Evolutionary conservation across 2,888 invertebrate species (phyloP).

Genomic region (Blera fallax): DNA sequence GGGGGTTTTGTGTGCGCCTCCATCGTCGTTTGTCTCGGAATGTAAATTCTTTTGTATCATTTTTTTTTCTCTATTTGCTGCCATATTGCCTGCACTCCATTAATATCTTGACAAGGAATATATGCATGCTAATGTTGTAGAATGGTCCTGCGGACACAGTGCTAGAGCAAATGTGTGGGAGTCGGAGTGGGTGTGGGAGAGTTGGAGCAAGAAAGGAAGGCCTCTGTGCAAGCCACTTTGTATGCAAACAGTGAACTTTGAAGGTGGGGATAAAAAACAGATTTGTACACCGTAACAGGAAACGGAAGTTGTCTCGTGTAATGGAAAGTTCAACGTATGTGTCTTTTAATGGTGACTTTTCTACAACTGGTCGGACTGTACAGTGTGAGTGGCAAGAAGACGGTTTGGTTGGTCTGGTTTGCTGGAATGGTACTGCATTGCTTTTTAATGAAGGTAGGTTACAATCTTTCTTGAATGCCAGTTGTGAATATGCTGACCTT

Average conservation of each 20-base stretch:
- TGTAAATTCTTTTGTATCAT: slow-evolving; percentile 12
- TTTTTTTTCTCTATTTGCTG: slow-evolving; percentile 5
- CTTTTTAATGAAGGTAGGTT: no score
- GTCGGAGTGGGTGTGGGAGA: not conserved
- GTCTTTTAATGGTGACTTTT: slow-evolving; percentile 5
- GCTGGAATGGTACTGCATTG: no score
- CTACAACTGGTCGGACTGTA: not conserved
- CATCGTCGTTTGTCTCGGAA: slow-evolving; percentile 20
- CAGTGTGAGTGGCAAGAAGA: slow-evolving; percentile 10
- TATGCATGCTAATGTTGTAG: slow-evolving; percentile 35
- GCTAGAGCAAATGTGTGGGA: not conserved
- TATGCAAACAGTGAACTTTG: slow-evolving; percentile 50
- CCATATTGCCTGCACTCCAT: slow-evolving; percentile 55
- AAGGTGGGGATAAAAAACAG: slow-evolving; percentile 50
- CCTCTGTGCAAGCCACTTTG: slow-evolving; percentile 37
- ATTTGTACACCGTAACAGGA: slow-evolving; percentile 59
- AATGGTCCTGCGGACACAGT: slow-evolving; percentile 5
- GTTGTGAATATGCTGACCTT: no score
- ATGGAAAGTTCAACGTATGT: slow-evolving; percentile 48
- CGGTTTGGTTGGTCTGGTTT: no score
- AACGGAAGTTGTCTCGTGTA: slow-evolving; percentile 66
- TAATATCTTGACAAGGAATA: slow-evolving; percentile 38
- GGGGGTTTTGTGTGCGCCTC: not conserved
- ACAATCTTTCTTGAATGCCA: no score
- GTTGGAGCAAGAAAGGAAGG: slow-evolving; percentile 5